Evolutionary conservation across 1,140 invertebrate species (phyloP).

Genomic region (Battus philenor): DNA sequence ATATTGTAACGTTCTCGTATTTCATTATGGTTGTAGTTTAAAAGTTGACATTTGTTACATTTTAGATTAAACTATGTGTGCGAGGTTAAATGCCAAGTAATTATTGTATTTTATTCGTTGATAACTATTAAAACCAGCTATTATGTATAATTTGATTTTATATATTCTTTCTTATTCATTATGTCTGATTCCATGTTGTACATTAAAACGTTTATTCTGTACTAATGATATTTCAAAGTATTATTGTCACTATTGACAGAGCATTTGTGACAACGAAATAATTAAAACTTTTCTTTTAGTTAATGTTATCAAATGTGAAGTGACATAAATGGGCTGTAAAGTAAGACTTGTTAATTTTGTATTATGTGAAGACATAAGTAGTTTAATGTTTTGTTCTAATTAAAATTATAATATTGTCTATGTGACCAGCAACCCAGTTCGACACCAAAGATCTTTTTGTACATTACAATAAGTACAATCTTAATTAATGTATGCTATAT

Average conservation of each 20-base stretch:
- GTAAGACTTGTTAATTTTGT: conserved; percentile 39
- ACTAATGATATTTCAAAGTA: no score
- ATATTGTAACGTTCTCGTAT: conserved; percentile 4
- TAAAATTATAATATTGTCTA: conserved; percentile 2
- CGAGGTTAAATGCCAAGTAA: no score
- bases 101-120: no score
- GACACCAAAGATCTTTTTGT: conserved; percentile 48
- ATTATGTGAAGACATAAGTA: conserved; percentile 26
- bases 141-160: neutral
- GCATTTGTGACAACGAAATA: no score
- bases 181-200: no score
- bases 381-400: conserved; percentile 15
- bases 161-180: no score
- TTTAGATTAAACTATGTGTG: no score
- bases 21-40: conserved; percentile 15
- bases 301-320: conserved; percentile 15
- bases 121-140: no score
- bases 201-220: no score
- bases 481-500: conserved; percentile 25
- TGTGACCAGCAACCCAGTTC: conserved; percentile 27
- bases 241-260: no score
- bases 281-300: neutral
- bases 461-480: conserved; percentile 21
- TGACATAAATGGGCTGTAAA: conserved; percentile 37
- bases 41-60: no score